Base-by-base conservation (phyloP, 2,888 invertebrate species). In the Drosophila rubida region DNA sequence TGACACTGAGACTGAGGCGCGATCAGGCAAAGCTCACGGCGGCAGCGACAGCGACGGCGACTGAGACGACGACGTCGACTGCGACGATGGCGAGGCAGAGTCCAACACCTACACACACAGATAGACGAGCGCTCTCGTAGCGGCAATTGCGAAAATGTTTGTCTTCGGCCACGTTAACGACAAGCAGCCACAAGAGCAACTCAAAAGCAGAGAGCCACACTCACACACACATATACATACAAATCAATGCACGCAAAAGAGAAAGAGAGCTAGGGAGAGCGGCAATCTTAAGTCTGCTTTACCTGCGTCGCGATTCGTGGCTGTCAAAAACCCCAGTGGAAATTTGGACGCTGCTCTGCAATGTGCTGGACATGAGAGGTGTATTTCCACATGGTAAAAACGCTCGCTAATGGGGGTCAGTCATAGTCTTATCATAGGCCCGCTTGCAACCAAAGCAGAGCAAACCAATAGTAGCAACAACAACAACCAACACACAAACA, bases 11-110 rank as follows among this genome's bases (percentile, higher is more conserved):
- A 70, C 73, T 42, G 72, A 67, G 61, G 51, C 60, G 59, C 84
- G 81, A 82, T 85, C 82, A 79, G 85, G 65, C 81, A 82, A 86
- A 82, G 86, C 81, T 86, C 86, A 79, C 75, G 67, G 67, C 71
- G 30, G 55, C 74, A 48, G 60, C 54, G 57, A 35, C 69, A 23
- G 49, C 32, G 41, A 9, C 82, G 35, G 46, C 63, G 53, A 54
- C 70, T 19, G 54, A 25, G 48, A 68, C 73, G 27, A 55, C 65
- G 27, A 54, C 73, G 22, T 41, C 51, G 35, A 55, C 69, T 41
- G 51, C 9, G 37, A 53, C 30, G 30, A 32, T 42, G 41, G 14
- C 63, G 44, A 53, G 64, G 46, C 70, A 70, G 74, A 74, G 74
- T 62, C 76, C 62, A 75, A 75, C 76, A 75, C 71, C 67, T 72